Conservation (phyloP, 2,888 invertebrate species). For the Trissoscelio sp. region DNA sequence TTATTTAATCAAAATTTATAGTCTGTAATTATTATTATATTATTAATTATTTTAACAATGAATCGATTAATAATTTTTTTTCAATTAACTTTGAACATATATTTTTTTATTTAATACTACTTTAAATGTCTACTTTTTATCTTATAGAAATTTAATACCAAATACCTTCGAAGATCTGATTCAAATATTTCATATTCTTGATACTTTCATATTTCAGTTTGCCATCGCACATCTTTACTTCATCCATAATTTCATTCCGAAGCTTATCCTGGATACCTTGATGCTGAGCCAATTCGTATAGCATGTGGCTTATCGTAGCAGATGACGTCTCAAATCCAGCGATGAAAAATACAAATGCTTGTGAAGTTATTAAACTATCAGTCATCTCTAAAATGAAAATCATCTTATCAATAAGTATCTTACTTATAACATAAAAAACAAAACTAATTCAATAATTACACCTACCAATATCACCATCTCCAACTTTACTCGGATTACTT, state of each 20-base stretch:
- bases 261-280: constrained; percentile 81
- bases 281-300: constrained; percentile 82
- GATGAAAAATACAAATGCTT: constrained; percentile 82
- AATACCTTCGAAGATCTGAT: constrained; percentile 55
- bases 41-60: too few relatives aligned
- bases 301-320: constrained; percentile 81
- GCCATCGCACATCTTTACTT: constrained; percentile 74
- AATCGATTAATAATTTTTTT: too few relatives aligned
- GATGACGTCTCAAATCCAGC: constrained; percentile 84
- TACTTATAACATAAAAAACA: background rate
- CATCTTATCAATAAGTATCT: background rate
- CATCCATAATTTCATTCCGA: constrained; percentile 78
- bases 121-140: too few relatives aligned
- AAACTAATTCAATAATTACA: too few relatives aligned
- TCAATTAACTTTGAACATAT: too few relatives aligned
- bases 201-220: constrained; percentile 79
- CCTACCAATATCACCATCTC: constrained; percentile 73
- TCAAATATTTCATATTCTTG: constrained; percentile 44
- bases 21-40: too few relatives aligned
- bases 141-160: too few relatives aligned
- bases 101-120: too few relatives aligned
- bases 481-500: constrained; percentile 71
- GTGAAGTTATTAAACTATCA: constrained; percentile 78
- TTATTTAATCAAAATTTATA: too few relatives aligned
- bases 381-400: constrained; percentile 74